Percentiles rank a stretch among this genome's conserved stretches.
These are phyloP conservation scores for Acropora yongei DNA, from an alignment of 64 coral and sea anemone genomes.

Conservation along the genomic window DNA sequence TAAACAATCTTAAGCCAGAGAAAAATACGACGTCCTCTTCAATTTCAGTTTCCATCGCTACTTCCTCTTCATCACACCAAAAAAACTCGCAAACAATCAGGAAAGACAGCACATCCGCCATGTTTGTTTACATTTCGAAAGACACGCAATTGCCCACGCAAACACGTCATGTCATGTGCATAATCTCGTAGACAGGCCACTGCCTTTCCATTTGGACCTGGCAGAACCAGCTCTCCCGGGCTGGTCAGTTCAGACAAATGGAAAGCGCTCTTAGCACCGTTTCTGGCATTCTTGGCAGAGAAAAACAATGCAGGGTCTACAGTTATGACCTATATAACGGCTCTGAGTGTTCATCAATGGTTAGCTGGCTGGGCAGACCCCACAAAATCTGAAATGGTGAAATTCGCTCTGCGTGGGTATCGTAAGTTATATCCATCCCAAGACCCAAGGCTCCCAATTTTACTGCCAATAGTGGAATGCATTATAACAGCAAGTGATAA, in stretches of 20 bases:
- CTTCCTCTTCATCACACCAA: no score
- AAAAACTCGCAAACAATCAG: no score
- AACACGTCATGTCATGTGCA: background rate
- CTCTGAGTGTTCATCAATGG: no score
- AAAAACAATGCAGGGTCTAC: slow-evolving; percentile 5
- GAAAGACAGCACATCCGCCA: no score
- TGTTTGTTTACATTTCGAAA: no score
- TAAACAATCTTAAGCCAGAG: background rate
- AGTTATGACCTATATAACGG: no score
- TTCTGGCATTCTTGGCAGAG: background rate
- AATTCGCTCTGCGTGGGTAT: background rate
- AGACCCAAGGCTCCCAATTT: background rate
- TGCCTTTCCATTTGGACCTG: background rate
- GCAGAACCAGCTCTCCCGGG: slow-evolving; percentile 21
- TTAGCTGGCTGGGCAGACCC: background rate
- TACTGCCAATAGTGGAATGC: slow-evolving; percentile 1
- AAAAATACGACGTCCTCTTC: slow-evolving; percentile 20
- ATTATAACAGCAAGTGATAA: slow-evolving; percentile 3
- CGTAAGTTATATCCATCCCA: background rate
- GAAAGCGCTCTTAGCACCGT: slow-evolving; percentile 12
- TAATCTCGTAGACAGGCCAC: background rate
- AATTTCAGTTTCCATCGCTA: background rate
- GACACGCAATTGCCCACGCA: background rate
- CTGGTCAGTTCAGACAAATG: slow-evolving; percentile 5
- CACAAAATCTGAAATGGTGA: slow-evolving; percentile 19